Evolutionary conservation across 2,113 vertebrate genomes (phyloP), one percentile per base, ranked within the genome.

Genomic region (Elanus axillaris): DNA sequence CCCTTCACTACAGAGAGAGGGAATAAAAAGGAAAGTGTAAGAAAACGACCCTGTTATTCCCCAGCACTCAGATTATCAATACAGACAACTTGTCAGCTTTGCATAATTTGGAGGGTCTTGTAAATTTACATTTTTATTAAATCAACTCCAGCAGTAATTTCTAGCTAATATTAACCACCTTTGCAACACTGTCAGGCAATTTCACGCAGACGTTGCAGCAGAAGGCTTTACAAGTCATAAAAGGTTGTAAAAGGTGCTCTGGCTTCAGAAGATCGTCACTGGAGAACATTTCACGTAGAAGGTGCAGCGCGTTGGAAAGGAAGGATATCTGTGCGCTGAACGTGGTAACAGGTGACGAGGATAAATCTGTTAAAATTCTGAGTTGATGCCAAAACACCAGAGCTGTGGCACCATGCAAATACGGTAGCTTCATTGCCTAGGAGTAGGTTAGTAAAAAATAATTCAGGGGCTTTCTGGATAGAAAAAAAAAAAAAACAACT

Each of bases 51-150:
- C n/a, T n/a, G n/a, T 36, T 89, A 81, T 74, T 94, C 69, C 69
- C 73, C 86, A 81, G 83, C 2, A 7, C 68, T 75, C 55, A 75
- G 68, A 90, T 94, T 95, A 94, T 75, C 73, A 89, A 72, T 4
- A 18, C 38, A 73, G 73, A 88, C 91, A 94, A 80, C 69, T 72
- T 75, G 76, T 74, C 95, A 88, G 83, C 60, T 89, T 95, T 80
- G 64, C 66, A 78, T 94, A 93, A 94, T 97, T 94, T 72, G 84
- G 86, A 91, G 86, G 43, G 73, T 75, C 83, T 75, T 75, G 77
- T 71, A 78, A 84, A 95, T 96, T 93, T 91, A 84, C 58, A 40
- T 92, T 88, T 93, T 93, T 94, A 96, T 93, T 96, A 92, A 85
- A 95, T 94, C 88, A 94, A 85, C 56, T 42, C 38, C 56, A 94